Conservation (phyloP, 2,113 vertebrate genomes). For the Microtus montanus region DNA sequence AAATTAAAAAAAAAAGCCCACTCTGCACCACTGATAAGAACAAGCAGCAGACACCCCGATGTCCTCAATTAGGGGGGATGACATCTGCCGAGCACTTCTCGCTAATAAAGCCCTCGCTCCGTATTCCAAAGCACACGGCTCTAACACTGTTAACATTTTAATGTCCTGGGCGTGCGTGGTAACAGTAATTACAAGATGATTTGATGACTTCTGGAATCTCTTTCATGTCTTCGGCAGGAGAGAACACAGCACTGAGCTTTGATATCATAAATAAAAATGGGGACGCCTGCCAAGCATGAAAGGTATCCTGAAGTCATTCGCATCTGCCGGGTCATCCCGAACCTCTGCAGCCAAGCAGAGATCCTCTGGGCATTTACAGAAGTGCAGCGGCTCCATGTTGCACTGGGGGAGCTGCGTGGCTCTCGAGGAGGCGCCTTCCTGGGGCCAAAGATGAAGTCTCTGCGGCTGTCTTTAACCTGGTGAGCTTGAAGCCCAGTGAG, state of each 20-base stretch:
- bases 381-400: constrained; percentile 80
- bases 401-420: constrained; percentile 72
- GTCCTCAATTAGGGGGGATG: constrained; percentile 99
- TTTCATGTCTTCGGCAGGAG: constrained; percentile 97
- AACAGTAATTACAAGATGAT: constrained; percentile 99
- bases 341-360: constrained; percentile 89
- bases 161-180: constrained; percentile 97
- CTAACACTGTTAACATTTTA: constrained; percentile 99
- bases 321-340: constrained; percentile 92
- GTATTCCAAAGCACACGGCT: constrained; percentile 99
- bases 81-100: constrained; percentile 96
- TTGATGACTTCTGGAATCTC: constrained; percentile 97
- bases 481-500: constrained; percentile 82
- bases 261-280: constrained; percentile 98
- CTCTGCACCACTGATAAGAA: constrained; percentile 96
- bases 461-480: constrained; percentile 85
- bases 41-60: constrained; percentile 98
- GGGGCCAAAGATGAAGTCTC: constrained; percentile 73
- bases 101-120: constrained; percentile 99
- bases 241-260: constrained; percentile 95
- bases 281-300: constrained; percentile 93
- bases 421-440: constrained; percentile 70
- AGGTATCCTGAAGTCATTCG: constrained; percentile 88
- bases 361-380: constrained; percentile 90
- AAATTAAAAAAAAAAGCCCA: constrained; percentile 93